Evolutionary conservation across 2,113 vertebrate species (phyloP).

Genomic region (Periophthalmodon schlosseri): DNA sequence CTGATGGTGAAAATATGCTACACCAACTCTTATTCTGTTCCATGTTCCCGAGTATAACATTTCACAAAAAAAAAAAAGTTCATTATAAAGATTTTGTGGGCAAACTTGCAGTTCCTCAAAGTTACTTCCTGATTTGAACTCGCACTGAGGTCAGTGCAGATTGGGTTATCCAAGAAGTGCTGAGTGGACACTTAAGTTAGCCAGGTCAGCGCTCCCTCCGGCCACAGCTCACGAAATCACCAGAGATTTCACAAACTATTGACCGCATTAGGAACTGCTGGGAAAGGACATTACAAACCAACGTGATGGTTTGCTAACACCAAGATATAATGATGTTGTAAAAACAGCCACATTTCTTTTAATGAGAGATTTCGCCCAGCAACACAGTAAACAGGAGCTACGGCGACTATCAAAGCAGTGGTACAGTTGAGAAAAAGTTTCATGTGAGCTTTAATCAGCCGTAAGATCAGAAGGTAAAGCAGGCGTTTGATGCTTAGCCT

Average conservation of each 20-base stretch:
- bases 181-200: slow-evolving; percentile 40
- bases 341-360: slow-evolving; percentile 25
- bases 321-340: background rate
- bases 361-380: slow-evolving; percentile 14
- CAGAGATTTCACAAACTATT: slow-evolving; percentile 15
- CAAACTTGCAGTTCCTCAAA: slow-evolving; percentile 14
- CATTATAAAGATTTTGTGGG: too few species aligned
- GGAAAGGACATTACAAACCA: background rate
- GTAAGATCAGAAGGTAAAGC: slow-evolving; percentile 1
- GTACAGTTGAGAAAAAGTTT: slow-evolving; percentile 5
- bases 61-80: too few species aligned
- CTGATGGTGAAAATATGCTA: too few species aligned
- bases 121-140: slow-evolving; percentile 28
- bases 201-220: slow-evolving; percentile 40
- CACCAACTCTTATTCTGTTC: too few species aligned
- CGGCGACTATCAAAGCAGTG: slow-evolving; percentile 13
- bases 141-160: slow-evolving; percentile 37
- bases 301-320: slow-evolving; percentile 1
- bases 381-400: slow-evolving; percentile 20
- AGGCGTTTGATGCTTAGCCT: background rate
- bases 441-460: slow-evolving; percentile 5
- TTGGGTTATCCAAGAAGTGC: slow-evolving; percentile 43
- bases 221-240: slow-evolving; percentile 25
- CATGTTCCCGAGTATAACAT: too few species aligned
- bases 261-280: slow-evolving; percentile 14